Conservation (phyloP, 1,140 invertebrate genomes). For the Tetramorium alpestre region DNA sequence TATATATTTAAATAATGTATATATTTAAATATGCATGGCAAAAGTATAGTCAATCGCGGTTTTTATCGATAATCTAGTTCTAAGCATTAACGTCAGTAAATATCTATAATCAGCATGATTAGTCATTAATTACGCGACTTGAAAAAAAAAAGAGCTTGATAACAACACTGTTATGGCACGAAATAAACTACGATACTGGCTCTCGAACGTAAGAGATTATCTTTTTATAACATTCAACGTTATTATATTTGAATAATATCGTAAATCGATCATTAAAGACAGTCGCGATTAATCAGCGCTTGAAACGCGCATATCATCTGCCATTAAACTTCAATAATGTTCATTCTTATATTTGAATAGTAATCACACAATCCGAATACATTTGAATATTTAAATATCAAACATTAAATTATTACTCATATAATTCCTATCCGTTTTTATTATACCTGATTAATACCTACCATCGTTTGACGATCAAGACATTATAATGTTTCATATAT, state of each 20-base stretch:
- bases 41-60: background rate
- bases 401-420: conserved; percentile 24
- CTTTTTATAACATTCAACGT: background rate
- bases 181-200: background rate
- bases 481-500: background rate
- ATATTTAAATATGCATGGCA: background rate
- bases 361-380: conserved; percentile 14
- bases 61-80: background rate
- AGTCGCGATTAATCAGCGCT: background rate
- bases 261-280: conserved; percentile 4
- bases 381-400: conserved; percentile 53
- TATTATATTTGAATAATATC: conserved; percentile 2
- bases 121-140: conserved; percentile 3
- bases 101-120: background rate
- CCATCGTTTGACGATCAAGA: background rate
- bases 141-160: background rate
- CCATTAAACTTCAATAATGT: conserved; percentile 1
- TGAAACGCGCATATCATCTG: background rate
- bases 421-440: conserved; percentile 8
- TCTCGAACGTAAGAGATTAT: background rate
- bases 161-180: background rate
- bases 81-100: conserved; percentile 7
- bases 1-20: background rate
- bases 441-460: background rate
- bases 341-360: background rate